phyloP scores from a whole-genome alignment of 2,113 vertebrate species.

The Catharus fuscescens region DNA sequence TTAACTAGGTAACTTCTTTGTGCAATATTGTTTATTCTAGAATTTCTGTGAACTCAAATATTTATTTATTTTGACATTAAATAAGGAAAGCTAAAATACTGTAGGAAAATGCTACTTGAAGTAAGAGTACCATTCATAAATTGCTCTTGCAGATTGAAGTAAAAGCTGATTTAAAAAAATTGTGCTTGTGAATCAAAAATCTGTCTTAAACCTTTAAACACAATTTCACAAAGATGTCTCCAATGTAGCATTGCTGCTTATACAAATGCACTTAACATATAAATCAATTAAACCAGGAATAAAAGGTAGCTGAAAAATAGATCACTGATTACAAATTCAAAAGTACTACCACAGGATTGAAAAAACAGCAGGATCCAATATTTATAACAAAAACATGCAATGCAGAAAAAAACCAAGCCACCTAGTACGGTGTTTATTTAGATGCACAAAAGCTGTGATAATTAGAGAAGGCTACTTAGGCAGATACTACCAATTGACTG shows the following conservation, averaged over 20 bases:
- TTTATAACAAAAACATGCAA: neutral
- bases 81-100: constrained; percentile 29
- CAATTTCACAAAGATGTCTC: neutral
- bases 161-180: neutral
- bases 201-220: neutral
- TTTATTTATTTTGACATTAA: constrained; percentile 52
- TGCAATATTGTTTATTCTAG: neutral
- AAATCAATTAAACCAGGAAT: neutral
- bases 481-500: neutral
- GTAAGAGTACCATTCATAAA: neutral
- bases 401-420: neutral
- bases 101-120: constrained; percentile 22
- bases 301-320: neutral
- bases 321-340: neutral
- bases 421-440: neutral
- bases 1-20: constrained; percentile 24
- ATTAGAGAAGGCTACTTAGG: neutral
- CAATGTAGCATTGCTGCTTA: neutral
- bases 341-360: neutral
- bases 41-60: constrained; percentile 21
- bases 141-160: neutral
- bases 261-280: neutral
- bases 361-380: neutral
- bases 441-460: neutral
- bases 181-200: neutral